These are phyloP conservation scores for Acromyrmex charruanus DNA, from an alignment of 1,140 invertebrate genomes.

Conservation along the genomic window DNA sequence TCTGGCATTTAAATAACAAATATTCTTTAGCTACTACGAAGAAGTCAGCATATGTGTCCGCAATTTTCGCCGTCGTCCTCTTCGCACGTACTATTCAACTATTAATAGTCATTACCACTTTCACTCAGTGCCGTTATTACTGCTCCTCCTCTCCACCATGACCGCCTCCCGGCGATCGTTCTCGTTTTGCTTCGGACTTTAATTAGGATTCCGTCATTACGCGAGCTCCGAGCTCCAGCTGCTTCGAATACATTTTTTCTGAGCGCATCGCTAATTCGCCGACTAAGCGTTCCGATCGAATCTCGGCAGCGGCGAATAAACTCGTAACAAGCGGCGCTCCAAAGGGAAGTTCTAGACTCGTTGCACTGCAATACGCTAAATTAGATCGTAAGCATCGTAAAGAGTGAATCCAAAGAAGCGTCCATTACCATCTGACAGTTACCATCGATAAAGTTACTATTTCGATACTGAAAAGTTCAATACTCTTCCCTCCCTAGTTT, in stretches of 20 bases:
- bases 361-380: conserved; percentile 46
- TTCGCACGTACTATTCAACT: conserved; percentile 40
- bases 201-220: conserved; percentile 62
- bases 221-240: conserved; percentile 49
- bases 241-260: conserved; percentile 60
- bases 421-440: neutral
- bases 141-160: conserved; percentile 4
- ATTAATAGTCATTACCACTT: conserved; percentile 61
- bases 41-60: neutral
- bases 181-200: conserved; percentile 59
- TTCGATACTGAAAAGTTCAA: neutral
- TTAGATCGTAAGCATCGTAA: conserved; percentile 30
- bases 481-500: neutral
- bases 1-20: neutral
- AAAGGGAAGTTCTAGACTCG: conserved; percentile 45
- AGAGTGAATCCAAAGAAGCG: conserved; percentile 7
- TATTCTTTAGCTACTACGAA: neutral
- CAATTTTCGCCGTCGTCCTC: conserved; percentile 26
- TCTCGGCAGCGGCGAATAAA: conserved; percentile 59
- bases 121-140: conserved; percentile 45
- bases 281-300: conserved; percentile 63
- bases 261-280: conserved; percentile 62
- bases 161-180: conserved; percentile 5
- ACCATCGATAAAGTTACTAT: neutral
- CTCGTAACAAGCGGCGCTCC: conserved; percentile 50